Percentiles rank a stretch among this genome's conserved stretches.
phyloP scores from a whole-genome alignment of 2,113 vertebrate species.

The Onychostoma macrolepis region DNA sequence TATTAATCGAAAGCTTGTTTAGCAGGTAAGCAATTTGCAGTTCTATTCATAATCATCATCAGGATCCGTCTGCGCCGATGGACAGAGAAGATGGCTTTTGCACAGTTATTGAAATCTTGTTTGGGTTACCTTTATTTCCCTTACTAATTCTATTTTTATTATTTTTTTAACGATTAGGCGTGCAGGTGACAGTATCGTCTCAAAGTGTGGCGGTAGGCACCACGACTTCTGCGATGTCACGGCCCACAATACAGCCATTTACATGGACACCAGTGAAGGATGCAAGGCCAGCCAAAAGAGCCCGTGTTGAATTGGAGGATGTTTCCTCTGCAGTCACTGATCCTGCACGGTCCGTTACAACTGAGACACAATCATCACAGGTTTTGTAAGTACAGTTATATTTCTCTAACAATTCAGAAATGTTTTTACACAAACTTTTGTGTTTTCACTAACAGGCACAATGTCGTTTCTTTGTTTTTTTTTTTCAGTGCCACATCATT shows the following conservation, averaged over 20 bases:
- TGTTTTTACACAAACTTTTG: not conserved
- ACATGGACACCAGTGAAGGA: not conserved
- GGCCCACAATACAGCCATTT: not conserved
- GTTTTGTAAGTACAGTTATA: not conserved
- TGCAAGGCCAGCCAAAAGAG: not conserved
- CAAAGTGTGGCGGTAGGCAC: conserved; percentile 8
- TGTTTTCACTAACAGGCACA: not conserved
- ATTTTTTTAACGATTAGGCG: not conserved
- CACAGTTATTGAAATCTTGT: not conserved
- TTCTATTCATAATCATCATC: not conserved
- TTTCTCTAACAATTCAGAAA: not conserved
- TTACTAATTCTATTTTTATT: not conserved
- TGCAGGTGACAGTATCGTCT: not conserved
- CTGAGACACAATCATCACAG: not conserved
- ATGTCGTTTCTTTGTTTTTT: not conserved
- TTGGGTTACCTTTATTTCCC: not conserved
- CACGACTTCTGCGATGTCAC: not conserved
- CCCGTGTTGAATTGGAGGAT: conserved; percentile 4
- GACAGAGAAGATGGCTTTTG: not conserved
- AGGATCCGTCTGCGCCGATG: not conserved
- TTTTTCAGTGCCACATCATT: not conserved
- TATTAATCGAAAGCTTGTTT: not conserved
- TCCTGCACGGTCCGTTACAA: not conserved
- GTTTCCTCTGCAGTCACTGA: not conserved
- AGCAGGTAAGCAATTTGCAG: not conserved